These are phyloP conservation scores for Hycleus phaleratus DNA, from an alignment of 1,140 invertebrate species.

Conservation along the genomic window DNA sequence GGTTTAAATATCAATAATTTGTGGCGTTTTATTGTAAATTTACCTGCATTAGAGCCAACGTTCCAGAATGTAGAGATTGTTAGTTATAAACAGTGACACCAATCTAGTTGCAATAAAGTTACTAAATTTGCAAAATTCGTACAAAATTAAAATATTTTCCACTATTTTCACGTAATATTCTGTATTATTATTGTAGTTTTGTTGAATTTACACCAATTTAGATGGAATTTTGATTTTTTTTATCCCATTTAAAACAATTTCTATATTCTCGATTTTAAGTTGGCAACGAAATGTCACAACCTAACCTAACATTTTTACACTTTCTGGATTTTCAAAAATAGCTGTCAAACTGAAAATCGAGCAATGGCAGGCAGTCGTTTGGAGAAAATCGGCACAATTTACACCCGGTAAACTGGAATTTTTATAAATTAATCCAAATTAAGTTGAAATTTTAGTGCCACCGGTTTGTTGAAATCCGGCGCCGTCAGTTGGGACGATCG, in stretches of 20 bases:
- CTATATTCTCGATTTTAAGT: not conserved
- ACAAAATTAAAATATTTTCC: too few relatives aligned
- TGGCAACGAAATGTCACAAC: not conserved
- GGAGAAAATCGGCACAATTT: slow-evolving; percentile 67
- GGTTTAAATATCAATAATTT: too few relatives aligned
- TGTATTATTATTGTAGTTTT: too few relatives aligned
- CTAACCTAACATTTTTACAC: not conserved
- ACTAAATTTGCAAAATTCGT: too few relatives aligned
- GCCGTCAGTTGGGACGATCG: slow-evolving; percentile 68
- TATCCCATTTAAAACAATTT: not conserved
- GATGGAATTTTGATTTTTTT: too few relatives aligned
- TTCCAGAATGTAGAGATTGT: too few relatives aligned
- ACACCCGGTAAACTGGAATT: slow-evolving; percentile 47
- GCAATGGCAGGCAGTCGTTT: slow-evolving; percentile 58
- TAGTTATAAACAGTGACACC: too few relatives aligned
- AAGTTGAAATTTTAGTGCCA: slow-evolving; percentile 48
- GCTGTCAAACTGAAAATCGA: not conserved
- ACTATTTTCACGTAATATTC: too few relatives aligned
- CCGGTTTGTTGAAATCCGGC: slow-evolving; percentile 64
- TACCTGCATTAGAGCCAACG: too few relatives aligned
- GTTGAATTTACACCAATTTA: too few relatives aligned
- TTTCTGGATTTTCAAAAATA: not conserved
- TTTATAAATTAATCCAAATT: not conserved
- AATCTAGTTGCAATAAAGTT: too few relatives aligned
- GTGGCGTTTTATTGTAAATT: too few relatives aligned